These are phyloP conservation scores for Drosophila yooni DNA, from an alignment of 2,888 invertebrate species.

Conservation along the genomic window DNA sequence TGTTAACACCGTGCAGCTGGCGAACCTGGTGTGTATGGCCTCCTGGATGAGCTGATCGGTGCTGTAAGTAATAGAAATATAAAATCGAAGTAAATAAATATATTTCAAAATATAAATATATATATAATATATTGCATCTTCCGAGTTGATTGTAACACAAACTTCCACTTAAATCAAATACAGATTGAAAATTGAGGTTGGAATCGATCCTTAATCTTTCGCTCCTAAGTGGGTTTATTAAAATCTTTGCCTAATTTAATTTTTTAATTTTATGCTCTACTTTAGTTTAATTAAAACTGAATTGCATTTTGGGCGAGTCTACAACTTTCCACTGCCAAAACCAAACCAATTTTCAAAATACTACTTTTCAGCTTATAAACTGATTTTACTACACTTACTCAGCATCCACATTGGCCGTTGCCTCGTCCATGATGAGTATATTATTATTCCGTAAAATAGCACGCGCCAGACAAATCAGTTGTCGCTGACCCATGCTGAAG, in stretches of 20 bases:
- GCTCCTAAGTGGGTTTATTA: too few relatives aligned
- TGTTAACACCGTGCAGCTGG: conserved; percentile 94
- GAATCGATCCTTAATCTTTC: neutral
- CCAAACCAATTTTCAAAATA: neutral
- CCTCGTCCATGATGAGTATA: conserved; percentile 95
- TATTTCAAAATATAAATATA: neutral
- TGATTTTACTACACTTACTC: conserved; percentile 86
- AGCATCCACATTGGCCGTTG: conserved; percentile 95
- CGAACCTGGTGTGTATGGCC: conserved; percentile 92
- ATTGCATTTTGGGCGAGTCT: neutral
- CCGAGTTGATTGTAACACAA: too few relatives aligned
- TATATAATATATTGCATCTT: too few relatives aligned
- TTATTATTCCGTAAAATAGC: conserved; percentile 92
- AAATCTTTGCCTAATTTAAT: neutral
- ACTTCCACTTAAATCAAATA: too few relatives aligned
- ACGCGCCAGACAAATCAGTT: conserved; percentile 93
- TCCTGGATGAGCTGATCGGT: conserved; percentile 94
- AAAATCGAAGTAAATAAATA: neutral
- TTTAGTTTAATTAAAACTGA: neutral
- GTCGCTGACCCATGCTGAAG: conserved; percentile 95
- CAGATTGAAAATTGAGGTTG: too few relatives aligned
- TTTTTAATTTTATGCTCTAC: too few relatives aligned
- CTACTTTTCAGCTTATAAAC: neutral
- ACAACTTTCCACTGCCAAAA: neutral
- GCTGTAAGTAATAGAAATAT: conserved; percentile 82